Conservation (phyloP, 1,140 invertebrate species). For the Melanaphis sacchari region DNA sequence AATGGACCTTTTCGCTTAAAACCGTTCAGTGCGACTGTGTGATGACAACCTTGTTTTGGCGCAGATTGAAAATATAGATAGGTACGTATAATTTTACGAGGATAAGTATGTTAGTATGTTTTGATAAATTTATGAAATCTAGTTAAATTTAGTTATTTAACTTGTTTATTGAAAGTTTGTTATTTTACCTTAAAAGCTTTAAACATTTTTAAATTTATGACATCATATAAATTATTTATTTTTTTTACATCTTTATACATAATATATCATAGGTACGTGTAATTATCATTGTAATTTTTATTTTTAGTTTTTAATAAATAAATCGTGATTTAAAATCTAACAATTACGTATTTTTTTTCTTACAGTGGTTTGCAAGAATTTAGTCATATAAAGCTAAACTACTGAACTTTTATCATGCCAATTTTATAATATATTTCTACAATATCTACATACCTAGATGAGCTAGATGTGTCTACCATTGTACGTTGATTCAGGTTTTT, state of each 20-base stretch:
- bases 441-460: neutral
- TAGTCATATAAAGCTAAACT: neutral
- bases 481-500: neutral
- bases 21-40: neutral
- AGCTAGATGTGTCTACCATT: too few species aligned
- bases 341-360: neutral
- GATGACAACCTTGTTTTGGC: neutral
- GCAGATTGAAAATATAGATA: neutral
- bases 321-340: neutral
- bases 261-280: neutral
- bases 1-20: neutral
- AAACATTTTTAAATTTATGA: neutral
- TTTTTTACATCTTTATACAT: neutral
- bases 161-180: too few species aligned
- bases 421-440: neutral
- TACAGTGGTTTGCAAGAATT: neutral
- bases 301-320: neutral
- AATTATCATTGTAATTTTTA: neutral
- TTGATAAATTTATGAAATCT: neutral
- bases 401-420: neutral
- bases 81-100: neutral
- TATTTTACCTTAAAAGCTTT: neutral
- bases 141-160: neutral
- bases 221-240: too few species aligned
- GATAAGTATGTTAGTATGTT: neutral